Base-by-base conservation (phyloP, 1,140 invertebrate species). In the Parapsyche elsis region DNA sequence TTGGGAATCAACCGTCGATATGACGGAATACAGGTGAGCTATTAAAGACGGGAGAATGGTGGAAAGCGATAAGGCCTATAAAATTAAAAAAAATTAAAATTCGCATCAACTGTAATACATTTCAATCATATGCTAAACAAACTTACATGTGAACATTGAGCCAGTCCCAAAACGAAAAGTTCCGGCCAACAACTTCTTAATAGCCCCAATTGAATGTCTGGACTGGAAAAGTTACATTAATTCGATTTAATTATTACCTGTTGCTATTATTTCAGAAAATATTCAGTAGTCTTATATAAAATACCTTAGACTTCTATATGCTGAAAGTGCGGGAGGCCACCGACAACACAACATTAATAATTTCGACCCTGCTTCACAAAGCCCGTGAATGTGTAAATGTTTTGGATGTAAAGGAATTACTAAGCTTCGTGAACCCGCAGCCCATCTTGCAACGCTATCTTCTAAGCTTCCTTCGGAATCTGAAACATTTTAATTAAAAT, bases 101-200 rank as follows among this genome's bases (percentile, higher is more conserved):
- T 26, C 12, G 19, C 49, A 38, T 24, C 16, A 16, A 44, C 10
- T n/a, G 9, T 74, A 74, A 67, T 9, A 57, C 4, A n/a, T 7
- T 21, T 67, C 24, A n/a, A n/a, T n/a, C n/a, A n/a, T 12, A 71
- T 71, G 38, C 16, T 26, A 67, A 71, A 14, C 16, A 59, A n/a
- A 59, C 70, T 79, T 74, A 81, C 81, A 49, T 84, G 91, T 12
- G 95, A 92, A 87, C 95, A 97, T 87, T 99, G 97, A 0, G 96
- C 94, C 77, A 99, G 89, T 7, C 97, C 97, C 16, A 99, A 89
- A 1, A 95, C 93, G 88, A 99, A 97, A 76, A 99, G 86, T 86
- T 99, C 96, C 85, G 95, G 93, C 98, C 98, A 99, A 84, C 94
- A 95, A 80, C 93, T 93, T 84, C 94, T 93, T 45, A 99, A 90